These are phyloP conservation scores for Gobius niger DNA, from an alignment of 2,113 vertebrate genomes.

Conservation along the genomic window DNA sequence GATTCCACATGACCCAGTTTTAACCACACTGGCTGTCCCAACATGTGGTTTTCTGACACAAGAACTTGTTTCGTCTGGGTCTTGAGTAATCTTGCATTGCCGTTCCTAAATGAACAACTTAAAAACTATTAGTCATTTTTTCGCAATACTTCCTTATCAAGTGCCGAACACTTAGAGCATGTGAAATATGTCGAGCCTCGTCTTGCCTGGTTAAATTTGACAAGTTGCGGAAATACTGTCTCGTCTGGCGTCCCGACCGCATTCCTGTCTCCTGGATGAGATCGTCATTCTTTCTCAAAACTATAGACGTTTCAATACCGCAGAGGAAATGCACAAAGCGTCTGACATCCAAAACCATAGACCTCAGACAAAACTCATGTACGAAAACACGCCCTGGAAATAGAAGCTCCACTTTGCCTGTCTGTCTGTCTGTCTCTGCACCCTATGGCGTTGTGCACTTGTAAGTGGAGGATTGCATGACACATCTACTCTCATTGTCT, in stretches of 20 bases:
- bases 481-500: conserved; percentile 53
- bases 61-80: conserved; percentile 21
- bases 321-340: conserved; percentile 17
- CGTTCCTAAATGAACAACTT: not conserved
- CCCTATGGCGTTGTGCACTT: conserved; percentile 27
- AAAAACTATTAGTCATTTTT: conserved; percentile 3
- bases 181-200: not conserved
- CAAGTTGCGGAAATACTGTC: conserved; percentile 64
- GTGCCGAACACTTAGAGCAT: not conserved
- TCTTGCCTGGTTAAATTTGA: conserved; percentile 39
- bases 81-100: conserved; percentile 13
- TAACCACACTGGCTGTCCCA: conserved; percentile 47
- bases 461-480: conserved; percentile 44
- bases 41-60: conserved; percentile 33
- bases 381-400: conserved; percentile 15
- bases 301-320: conserved; percentile 19
- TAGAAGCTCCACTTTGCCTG: not conserved
- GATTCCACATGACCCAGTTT: conserved; percentile 63
- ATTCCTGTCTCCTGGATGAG: conserved; percentile 54
- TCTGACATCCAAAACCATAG: conserved; percentile 7
- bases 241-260: conserved; percentile 61
- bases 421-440: conserved; percentile 3
- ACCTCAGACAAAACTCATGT: conserved; percentile 19
- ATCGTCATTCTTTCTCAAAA: conserved; percentile 27
- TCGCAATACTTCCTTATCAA: not conserved